Evolutionary conservation across 2,797 vertebrate genomes (phyloP).

Genomic region (Tenualosa ilisha): DNA sequence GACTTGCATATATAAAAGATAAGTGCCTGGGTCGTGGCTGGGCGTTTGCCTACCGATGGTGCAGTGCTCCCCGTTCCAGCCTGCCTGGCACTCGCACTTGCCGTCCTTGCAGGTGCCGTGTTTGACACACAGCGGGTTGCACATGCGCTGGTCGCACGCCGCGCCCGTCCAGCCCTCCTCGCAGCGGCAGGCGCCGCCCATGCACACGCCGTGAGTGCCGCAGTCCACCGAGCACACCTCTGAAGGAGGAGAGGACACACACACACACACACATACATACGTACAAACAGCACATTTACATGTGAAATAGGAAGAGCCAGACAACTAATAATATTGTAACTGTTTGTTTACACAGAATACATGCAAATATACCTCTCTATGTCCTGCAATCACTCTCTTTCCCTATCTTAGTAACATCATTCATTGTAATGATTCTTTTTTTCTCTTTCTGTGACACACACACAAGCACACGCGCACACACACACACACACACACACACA

Average conservation of each 20-base stretch:
- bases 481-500: constrained; percentile 13
- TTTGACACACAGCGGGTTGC: constrained; percentile 96
- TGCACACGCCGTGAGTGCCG: constrained; percentile 96
- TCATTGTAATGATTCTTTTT: no score
- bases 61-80: constrained; percentile 99
- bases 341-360: no score
- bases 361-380: no score
- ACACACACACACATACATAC: background rate
- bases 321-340: no score
- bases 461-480: background rate
- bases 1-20: background rate
- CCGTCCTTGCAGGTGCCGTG: constrained; percentile 99
- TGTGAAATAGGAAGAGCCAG: no score
- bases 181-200: constrained; percentile 94
- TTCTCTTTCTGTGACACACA: background rate
- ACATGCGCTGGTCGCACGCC: constrained; percentile 96
- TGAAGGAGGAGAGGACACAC: constrained; percentile 58
- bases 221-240: constrained; percentile 99
- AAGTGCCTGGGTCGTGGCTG: constrained; percentile 55
- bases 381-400: no score
- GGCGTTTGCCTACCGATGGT: constrained; percentile 96
- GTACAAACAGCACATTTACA: background rate
- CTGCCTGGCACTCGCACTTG: constrained; percentile 99
- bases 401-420: no score
- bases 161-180: constrained; percentile 98